phyloP scores from a whole-genome alignment of 2,113 vertebrate genomes.

The Nothobranchius kuhntae region DNA sequence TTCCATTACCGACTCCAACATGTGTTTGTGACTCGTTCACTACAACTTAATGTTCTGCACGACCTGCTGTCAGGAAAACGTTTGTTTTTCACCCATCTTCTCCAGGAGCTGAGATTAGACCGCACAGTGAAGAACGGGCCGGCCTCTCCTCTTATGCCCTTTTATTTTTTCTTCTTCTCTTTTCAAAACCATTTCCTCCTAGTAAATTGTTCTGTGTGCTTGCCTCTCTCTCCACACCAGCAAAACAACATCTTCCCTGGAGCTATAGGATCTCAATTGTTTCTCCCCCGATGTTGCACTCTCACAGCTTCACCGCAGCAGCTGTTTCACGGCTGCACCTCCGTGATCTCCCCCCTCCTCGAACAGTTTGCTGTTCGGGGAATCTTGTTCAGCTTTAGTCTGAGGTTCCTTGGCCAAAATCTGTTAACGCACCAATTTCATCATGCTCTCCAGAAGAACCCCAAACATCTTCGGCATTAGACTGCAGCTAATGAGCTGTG shows the following conservation, averaged over 20 bases:
- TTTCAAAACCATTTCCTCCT: constrained; percentile 65
- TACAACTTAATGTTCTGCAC: constrained; percentile 51
- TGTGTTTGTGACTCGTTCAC: constrained; percentile 38
- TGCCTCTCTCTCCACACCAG: constrained; percentile 62
- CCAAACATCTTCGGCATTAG: constrained; percentile 11
- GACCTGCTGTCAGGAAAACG: constrained; percentile 57
- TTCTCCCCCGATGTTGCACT: constrained; percentile 48
- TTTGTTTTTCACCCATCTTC: constrained; percentile 66
- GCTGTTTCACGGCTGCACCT: constrained; percentile 40
- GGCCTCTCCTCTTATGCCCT: constrained; percentile 44
- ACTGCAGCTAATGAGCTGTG: background rate
- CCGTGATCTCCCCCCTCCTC: constrained; percentile 50
- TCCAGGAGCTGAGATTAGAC: constrained; percentile 70
- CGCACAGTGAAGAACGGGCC: constrained; percentile 71
- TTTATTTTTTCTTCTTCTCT: constrained; percentile 31
- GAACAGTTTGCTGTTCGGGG: constrained; percentile 10
- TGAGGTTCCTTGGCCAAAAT: constrained; percentile 24
- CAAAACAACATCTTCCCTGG: constrained; percentile 65
- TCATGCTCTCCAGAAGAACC: background rate
- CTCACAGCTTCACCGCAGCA: constrained; percentile 43
- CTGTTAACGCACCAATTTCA: background rate
- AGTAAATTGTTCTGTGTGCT: constrained; percentile 77
- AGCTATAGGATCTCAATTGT: constrained; percentile 67
- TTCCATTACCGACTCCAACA: constrained; percentile 23
- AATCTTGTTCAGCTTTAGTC: constrained; percentile 24